Percentiles rank a stretch among this genome's conserved stretches.
phyloP scores from a whole-genome alignment of 2,113 vertebrate species.

The Chlorodrepanis virens region DNA sequence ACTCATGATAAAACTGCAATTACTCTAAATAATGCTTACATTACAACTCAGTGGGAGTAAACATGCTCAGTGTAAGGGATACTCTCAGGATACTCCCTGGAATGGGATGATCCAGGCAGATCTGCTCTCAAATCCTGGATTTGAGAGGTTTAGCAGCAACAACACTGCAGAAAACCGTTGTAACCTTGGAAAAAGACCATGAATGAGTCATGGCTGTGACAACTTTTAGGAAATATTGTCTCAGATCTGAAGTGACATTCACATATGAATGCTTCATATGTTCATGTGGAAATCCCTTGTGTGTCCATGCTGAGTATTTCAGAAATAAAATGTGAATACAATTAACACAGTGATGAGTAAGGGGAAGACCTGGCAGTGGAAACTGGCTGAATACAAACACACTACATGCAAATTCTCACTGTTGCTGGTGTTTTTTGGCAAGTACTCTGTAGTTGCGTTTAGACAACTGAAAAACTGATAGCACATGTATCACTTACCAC shows the following conservation, averaged over 20 bases:
- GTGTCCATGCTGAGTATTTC: not conserved
- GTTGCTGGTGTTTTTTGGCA: not conserved
- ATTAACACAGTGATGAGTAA: not conserved
- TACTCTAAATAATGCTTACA: not conserved
- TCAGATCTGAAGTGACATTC: not conserved
- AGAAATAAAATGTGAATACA: not conserved
- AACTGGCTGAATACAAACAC: not conserved
- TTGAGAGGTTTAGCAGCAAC: not conserved
- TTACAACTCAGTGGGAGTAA: not conserved
- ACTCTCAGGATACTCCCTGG: not conserved
- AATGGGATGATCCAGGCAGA: accelerated
- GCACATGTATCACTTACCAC: not conserved
- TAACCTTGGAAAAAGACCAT: not conserved
- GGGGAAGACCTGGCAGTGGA: not conserved
- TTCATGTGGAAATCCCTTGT: not conserved
- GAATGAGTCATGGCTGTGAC: not conserved
- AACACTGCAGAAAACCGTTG: not conserved
- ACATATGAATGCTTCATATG: not conserved
- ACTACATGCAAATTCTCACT: not conserved
- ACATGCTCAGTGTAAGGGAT: not conserved
- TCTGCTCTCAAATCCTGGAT: not conserved
- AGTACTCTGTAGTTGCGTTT: not conserved
- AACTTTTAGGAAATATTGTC: not conserved
- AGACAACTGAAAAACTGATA: not conserved
- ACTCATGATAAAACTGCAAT: not conserved